These are phyloP conservation scores for Amphiduros pacificus DNA, from an alignment of 2,888 invertebrate species.

Conservation along the genomic window DNA sequence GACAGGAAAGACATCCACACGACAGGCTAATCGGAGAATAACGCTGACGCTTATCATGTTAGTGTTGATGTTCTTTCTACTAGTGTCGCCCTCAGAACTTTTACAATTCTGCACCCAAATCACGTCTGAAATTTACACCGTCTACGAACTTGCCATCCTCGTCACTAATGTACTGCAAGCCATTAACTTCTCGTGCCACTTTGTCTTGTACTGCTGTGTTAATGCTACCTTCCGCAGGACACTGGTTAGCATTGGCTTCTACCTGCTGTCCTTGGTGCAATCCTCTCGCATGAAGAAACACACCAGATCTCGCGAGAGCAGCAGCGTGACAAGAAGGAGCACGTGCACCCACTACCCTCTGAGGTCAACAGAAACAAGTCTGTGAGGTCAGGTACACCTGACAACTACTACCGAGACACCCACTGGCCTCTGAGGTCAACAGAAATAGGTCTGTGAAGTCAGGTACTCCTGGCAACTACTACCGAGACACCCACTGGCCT, in stretches of 20 bases:
- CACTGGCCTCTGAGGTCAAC: neutral
- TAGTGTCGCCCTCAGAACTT: slow-evolving; percentile 53
- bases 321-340: neutral
- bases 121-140: neutral
- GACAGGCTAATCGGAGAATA: slow-evolving; percentile 28
- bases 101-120: slow-evolving; percentile 41
- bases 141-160: slow-evolving; percentile 1
- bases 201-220: slow-evolving; percentile 22
- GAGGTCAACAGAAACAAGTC: neutral
- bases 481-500: neutral
- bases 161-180: slow-evolving; percentile 16
- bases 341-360: neutral
- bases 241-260: neutral
- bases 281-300: slow-evolving; percentile 1
- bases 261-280: neutral
- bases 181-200: slow-evolving; percentile 19
- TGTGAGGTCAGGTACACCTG: too few species aligned
- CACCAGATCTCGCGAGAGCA: neutral
- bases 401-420: too few species aligned
- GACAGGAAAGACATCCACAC: neutral
- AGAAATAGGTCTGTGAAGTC: too few species aligned
- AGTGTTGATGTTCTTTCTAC: slow-evolving; percentile 47
- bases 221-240: slow-evolving; percentile 21
- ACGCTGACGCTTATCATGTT: slow-evolving; percentile 53
- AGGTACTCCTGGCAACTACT: too few species aligned